Evolutionary conservation across 2,888 invertebrate genomes (phyloP), one percentile per base, ranked within the genome.

Genomic region (Macrosiphum euphorbiae): DNA sequence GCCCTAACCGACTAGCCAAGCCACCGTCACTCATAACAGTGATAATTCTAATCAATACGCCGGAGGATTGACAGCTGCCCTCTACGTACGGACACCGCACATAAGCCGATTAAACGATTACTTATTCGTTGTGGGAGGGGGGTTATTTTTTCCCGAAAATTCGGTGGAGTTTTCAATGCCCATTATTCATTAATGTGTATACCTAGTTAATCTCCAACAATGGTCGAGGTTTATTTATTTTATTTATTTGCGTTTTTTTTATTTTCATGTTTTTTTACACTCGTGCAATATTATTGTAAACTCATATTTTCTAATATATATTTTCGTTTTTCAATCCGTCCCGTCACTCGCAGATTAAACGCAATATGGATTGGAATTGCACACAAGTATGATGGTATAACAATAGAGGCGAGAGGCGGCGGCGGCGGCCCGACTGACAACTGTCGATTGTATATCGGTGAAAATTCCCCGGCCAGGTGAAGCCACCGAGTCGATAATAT

Each of bases 401-500:
- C 61, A 90, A 90, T 67, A 47, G 61, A 90, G 47, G 47, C 44
- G 4, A n/a, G 28, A 44, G 44, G 13, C 44, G 2, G 26, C 58
- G 44, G 13, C 44, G 2, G 26, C 58, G 47, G 47, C 67, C n/a
- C 47, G 20, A 20, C 89, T 61, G n/a, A 90, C 47, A 61, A 90
- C 13, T 90, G n/a, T 90, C 89, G 10, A 90, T 47, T 89, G 89
- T 58, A 89, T 61, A 61, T 61, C 11, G 61, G 47, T 11, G 61
- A n/a, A 61, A 90, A 47, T 61, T 61, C 61, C n/a, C n/a, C 20
- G 47, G 47, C 20, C 24, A 20, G n/a, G 28, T 24, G 47, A n/a
- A 47, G 4, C 61, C 61, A 28, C n/a, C 28, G 41, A 90, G 90
- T 90, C 90, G 61, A 90, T 90, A 90, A 67, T 90, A 90, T 90